Base-by-base conservation (phyloP, 2,888 invertebrate genomes). In the Dolichomitus sp. region DNA sequence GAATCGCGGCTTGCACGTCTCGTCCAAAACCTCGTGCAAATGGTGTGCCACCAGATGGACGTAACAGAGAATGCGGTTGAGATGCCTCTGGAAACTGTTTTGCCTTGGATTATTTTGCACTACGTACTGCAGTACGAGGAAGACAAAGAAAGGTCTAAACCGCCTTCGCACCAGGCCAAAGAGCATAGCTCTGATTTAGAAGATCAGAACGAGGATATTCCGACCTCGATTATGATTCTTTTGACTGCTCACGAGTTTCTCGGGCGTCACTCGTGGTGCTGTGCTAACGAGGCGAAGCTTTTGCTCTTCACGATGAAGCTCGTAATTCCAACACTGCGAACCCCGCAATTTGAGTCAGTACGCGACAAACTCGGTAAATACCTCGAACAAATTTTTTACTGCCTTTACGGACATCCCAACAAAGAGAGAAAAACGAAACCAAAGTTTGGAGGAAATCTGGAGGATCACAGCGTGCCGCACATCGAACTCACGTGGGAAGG, bases 181-280 rank as follows among this genome's bases (percentile, higher is more conserved):
- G 89, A 90, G 7, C 80, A 83, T 42, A 75, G 80, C 19, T 83
- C 83, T 9, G 81, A 85, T 1, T 57, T 80, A 5, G 93, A 94
- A 40, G 94, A 94, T 48, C 94, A 94, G 54, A 94, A 95, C 12
- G 96, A 96, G 84, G 96, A 95, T 77, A 94, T 97, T 30, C 97
- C 97, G 1, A 95, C 96, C 65, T 97, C 98, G 0, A 94, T 98
- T 68, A 95, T 96, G 94, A 95, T 98, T 81, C 94, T 98, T 77
- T 97, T 97, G 90, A 96, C 97, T 54, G 98, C 96, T 1, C 98
- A 98, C 92, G 98, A 98, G 88, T 97, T 97, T 91, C 94, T 98
- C 57, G 98, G 98, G 80, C 96, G 96, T 88, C 95, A 96, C 74
- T 95, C 96, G 0, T 98, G 97, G 97, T 98, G 98, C 91, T 96